Base-by-base conservation (phyloP, 2,888 invertebrate species). In the Drosophila emarginata region DNA sequence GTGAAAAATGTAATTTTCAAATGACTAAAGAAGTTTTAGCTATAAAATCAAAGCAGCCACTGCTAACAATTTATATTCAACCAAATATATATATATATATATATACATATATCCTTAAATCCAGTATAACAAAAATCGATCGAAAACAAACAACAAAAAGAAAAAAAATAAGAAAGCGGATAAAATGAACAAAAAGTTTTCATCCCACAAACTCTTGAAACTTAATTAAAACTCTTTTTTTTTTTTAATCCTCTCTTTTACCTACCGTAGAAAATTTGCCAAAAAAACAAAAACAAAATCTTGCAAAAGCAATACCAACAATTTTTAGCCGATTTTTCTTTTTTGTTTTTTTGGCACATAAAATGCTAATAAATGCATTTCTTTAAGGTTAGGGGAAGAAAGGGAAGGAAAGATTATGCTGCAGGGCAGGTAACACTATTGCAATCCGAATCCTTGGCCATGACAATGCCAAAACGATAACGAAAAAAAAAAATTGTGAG, bases 331-430 rank as follows among this genome's bases (percentile, higher is more conserved):
- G 6, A 39, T n/a, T 15, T 15, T 28, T 28, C 28, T 28, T 28
- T 28, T 28, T 28, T 14, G 15, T 40, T 15, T 12, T 40, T 23
- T 64, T 54, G 61, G 61, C 75, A 28, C 68, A 86, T 83, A 74
- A 81, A 81, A 80, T 86, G 80, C 78, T 73, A 81, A 81, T 86
- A 81, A 86, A 86, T 82, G 83, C 83, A 75, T 72, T 36, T 54
- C 57, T 15, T 32, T 32, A 2, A 26, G 23, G 14, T 58, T 4
- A 26, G 39, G 40, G 36, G n/a, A 11, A 36, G 4, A 12, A 9
- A 60, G 61, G 23, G 61, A 54, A 53, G 15, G 15, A 12, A 15
- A 40, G 23, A 39, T 23, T 45, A 14, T 53, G 50, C 57, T 57
- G 15, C n/a, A 12, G 15, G 28, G 53, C 32, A 23, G 67, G 40